Evolutionary conservation across 1,140 invertebrate species (phyloP), one percentile per base, ranked within the genome.

Genomic region (Phthorimaea operculella): DNA sequence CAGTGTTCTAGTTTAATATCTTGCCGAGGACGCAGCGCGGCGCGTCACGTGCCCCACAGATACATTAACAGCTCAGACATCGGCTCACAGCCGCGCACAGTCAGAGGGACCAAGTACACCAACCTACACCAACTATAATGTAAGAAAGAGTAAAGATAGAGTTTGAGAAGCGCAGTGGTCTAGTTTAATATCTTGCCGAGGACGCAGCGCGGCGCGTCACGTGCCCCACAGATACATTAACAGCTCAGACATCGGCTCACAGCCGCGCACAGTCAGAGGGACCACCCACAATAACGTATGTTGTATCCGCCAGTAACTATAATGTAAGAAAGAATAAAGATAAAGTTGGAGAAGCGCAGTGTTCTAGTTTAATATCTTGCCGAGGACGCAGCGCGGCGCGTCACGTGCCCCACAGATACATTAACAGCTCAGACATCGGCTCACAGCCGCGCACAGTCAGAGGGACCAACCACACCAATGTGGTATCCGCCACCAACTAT

Each of bases 111-210:
- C n/a, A n/a, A n/a, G n/a, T n/a, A n/a, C n/a, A n/a, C n/a, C n/a
- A n/a, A n/a, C n/a, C n/a, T n/a, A n/a, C n/a, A n/a, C n/a, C n/a
- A n/a, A n/a, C 21, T 4, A 28, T 2, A 28, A 28, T 28, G 21
- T 4, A 28, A 6, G 6, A 28, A 28, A 28, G 21, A 4, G 21
- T 2, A 28, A 28, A 28, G 21, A 28, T 28, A 16, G 56, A 70
- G 52, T 71, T 79, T 81, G 68, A 55, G 59, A 59, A 57, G 17
- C 62, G 0, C 58, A 65, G 70, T 11, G 63, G 44, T 53, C 67
- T 65, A 72, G 78, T 81, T 81, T 81, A 81, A 81, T 81, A 81
- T 79, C 76, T 70, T 68, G 76, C 67, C 67, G 73, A 66, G 74
- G 74, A 78, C 77, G 75, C 75, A 70, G 78, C 74, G 74, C 75